Percentiles rank a stretch among this genome's conserved stretches.
Conservation (phyloP, 2,113 vertebrate species). For the Rana temporaria region DNA sequence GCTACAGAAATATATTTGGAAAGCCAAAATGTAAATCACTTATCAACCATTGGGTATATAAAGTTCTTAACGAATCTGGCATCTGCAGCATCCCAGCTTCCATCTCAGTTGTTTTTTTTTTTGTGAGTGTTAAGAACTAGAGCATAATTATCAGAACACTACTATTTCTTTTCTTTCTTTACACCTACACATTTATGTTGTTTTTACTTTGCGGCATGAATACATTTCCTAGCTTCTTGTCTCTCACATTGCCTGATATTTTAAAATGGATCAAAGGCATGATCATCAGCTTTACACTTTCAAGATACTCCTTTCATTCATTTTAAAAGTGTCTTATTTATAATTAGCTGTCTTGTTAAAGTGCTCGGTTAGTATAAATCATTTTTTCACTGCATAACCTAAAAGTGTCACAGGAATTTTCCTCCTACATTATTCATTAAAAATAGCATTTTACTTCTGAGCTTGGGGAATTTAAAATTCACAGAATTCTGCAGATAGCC, state of each 20-base stretch:
- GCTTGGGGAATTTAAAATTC: conserved; percentile 42
- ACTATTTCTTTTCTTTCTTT: not conserved
- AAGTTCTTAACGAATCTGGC: too few relatives aligned
- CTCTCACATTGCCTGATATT: conserved; percentile 36
- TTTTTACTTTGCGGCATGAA: conserved; percentile 3
- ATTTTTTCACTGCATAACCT: conserved; percentile 54
- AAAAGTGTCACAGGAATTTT: conserved; percentile 52
- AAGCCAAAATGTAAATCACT: too few relatives aligned
- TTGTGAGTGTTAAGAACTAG: not conserved
- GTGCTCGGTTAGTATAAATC: conserved; percentile 53
- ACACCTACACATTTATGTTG: conserved; percentile 9
- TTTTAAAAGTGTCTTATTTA: conserved; percentile 53
- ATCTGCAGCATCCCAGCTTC: too few relatives aligned
- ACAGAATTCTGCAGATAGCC: conserved; percentile 15
- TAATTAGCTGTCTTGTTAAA: conserved; percentile 57
- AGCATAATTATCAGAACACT: not conserved
- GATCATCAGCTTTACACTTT: conserved; percentile 48
- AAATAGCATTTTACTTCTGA: conserved; percentile 46
- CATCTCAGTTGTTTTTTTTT: not conserved
- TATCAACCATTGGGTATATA: too few relatives aligned
- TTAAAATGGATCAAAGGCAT: conserved; percentile 53
- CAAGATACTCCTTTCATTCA: conserved; percentile 51
- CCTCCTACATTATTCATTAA: conserved; percentile 51
- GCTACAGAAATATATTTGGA: too few relatives aligned
- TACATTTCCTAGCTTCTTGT: conserved; percentile 35